Evolutionary conservation across 1,140 invertebrate genomes (phyloP), one percentile per base, ranked within the genome.

Genomic region (Galleria mellonella): DNA sequence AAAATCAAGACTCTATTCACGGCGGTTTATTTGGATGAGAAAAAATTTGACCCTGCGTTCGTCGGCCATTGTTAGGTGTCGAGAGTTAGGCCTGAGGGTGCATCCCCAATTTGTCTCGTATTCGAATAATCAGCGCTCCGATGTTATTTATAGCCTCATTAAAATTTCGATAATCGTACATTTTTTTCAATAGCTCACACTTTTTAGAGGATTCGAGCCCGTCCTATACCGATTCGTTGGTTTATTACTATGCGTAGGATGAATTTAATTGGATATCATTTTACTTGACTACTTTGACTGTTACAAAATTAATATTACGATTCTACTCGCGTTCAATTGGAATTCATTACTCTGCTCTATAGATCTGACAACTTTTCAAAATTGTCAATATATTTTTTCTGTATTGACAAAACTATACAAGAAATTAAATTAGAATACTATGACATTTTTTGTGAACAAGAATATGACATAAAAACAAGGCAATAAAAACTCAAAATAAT

Each of bases 1-100:
- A 84, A 81, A 84, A 83, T 83, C 74, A 84, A 66, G 74, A 58
- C 48, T 59, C 70, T 60, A 82, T 84, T 82, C 65, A 75, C 65
- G 67, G 58, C 56, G 67, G 67, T 83, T 72, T 71, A 71, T 78
- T 81, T 72, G 62, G 61, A 51, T 33, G 64, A 58, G 58, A 81
- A 78, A 77, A 71, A 54, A 46, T 60, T 67, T 81, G 69, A 75
- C 66, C 69, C 72, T 63, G 47, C 47, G 47, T 39, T 69, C 53
- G 50, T 56, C 33, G 51, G 32, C 47, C 51, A 74, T 76, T 79
- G 75, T 77, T 72, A 71, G 47, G 47, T 44, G 45, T 48, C 47
- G 39, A 41, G 38, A 36, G 43, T 38, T 42, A 43, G 62, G 17
- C 56, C 55, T 33, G 51, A 75, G 75, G 74, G 65, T 72, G 70